A percentile compares a stretch with the other conserved stretches of the same genome.
phyloP scores from a whole-genome alignment of 2,888 invertebrate genomes.

The Ennomos fuscantarius region DNA sequence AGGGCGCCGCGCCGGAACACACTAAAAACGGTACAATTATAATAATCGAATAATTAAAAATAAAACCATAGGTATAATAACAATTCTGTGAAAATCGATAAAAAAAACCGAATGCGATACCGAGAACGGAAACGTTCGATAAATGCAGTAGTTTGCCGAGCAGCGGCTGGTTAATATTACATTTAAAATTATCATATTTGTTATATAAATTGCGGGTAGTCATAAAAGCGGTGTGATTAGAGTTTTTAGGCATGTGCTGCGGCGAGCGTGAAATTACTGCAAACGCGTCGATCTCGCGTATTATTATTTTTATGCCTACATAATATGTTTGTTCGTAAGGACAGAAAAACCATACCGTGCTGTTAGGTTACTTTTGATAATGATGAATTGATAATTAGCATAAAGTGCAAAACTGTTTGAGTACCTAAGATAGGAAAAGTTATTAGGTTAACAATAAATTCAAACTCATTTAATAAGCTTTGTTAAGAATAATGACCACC shows the following conservation, averaged over 20 bases:
- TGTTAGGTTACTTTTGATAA: background rate
- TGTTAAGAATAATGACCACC: too few species aligned
- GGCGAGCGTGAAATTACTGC: conserved; percentile 72
- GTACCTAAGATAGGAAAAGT: too few species aligned
- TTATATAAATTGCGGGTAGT: conserved; percentile 56
- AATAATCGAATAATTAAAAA: conserved; percentile 47
- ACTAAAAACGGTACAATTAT: conserved; percentile 38
- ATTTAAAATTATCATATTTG: conserved; percentile 72
- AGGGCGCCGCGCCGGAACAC: conserved; percentile 56
- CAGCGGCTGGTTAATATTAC: conserved; percentile 50
- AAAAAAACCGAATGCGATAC: conserved; percentile 59
- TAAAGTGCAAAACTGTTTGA: conserved; percentile 2
- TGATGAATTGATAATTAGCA: background rate
- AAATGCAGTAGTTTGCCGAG: conserved; percentile 63
- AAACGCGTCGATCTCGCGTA: conserved; percentile 34
- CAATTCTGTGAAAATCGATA: conserved; percentile 68
- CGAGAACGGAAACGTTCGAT: conserved; percentile 71
- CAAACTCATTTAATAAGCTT: too few species aligned
- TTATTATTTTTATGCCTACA: too few species aligned
- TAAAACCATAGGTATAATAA: conserved; percentile 39
- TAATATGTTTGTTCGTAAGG: background rate
- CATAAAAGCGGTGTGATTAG: conserved; percentile 63
- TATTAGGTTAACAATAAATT: too few species aligned
- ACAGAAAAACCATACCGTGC: conserved; percentile 16
- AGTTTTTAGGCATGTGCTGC: conserved; percentile 65